Base-by-base conservation (phyloP, 2,797 vertebrate genomes). In the Cirrhinus molitorella region DNA sequence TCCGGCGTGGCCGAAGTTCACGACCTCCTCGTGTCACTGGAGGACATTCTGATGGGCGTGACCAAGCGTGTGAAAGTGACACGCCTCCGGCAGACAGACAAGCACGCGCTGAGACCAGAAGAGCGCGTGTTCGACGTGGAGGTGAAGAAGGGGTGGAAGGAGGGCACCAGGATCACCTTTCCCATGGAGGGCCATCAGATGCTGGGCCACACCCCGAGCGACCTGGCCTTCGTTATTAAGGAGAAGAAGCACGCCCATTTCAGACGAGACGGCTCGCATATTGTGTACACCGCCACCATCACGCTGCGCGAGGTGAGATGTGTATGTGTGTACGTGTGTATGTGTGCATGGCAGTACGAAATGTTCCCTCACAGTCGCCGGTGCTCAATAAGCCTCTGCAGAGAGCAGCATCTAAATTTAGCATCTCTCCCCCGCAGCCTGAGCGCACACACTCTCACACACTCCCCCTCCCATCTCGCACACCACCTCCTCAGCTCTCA, bases 131-230 rank as follows among this genome's bases (percentile, higher is more conserved):
- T 99, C 5, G 98, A 98, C 7, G 96, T 99, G 84, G 97, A 99
- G 91, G 98, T 99, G 93, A 98, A 99, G 89, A 96, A 96, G 8
- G 97, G 97, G 10, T 99, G 97, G 98, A 98, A 96, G 83, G 96
- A 98, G 4, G 98, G 97, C 53, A 99, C 98, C 83, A 98, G 95
- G 93, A 98, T 99, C 95, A 99, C 98, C 43, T 99, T 99, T 91
- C 97, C 97, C 83, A 96, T 96, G 83, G 97, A 99, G 89, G 98
- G 98, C 0, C 96, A 98, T 0, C 97, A 97, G 91, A 96, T 96
- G 0, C 95, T 96, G 0, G 95, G 96, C 91, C 97, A 95, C 90
- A 95, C 96, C 91, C 96, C 97, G 0, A 96, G 96, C 0, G 98
- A 99, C 89, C 95, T 99, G 0, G 95, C 97, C 88, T 99, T 99